phyloP scores from a whole-genome alignment of 1,140 invertebrate species.

The Dreissena rostriformis region DNA sequence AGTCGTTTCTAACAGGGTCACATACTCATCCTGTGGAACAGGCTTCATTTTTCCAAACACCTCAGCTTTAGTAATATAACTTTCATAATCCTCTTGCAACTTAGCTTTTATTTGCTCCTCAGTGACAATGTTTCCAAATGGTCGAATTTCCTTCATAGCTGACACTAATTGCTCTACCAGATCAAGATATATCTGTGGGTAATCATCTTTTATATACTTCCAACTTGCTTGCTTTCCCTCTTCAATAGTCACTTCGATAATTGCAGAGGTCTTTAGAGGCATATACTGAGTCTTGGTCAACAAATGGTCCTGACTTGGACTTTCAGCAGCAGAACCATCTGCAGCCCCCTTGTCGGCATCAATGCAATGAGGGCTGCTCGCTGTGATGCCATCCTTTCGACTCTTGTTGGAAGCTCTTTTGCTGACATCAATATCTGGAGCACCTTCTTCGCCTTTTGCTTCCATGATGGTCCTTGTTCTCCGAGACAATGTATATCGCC shows the following conservation, averaged over 20 bases:
- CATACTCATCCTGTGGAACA: slow-evolving; percentile 51
- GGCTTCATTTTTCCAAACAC: slow-evolving; percentile 52
- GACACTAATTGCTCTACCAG: slow-evolving; percentile 30
- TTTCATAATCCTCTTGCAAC: slow-evolving; percentile 51
- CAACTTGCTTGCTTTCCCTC: slow-evolving; percentile 17
- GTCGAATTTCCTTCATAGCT: slow-evolving; percentile 47
- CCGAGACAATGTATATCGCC: slow-evolving; percentile 48
- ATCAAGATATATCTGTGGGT: neutral
- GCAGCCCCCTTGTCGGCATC: too few species aligned
- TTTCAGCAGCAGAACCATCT: neutral
- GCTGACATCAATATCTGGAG: neutral
- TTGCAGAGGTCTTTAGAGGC: slow-evolving; percentile 1
- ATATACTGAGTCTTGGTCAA: neutral
- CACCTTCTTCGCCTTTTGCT: slow-evolving; percentile 38
- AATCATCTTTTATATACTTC: slow-evolving; percentile 27
- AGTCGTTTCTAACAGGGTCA: slow-evolving; percentile 46
- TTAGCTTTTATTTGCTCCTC: slow-evolving; percentile 43
- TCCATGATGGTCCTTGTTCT: slow-evolving; percentile 53
- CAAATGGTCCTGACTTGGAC: neutral
- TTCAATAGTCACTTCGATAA: slow-evolving; percentile 35
- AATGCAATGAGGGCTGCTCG: neutral
- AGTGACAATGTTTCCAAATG: slow-evolving; percentile 48
- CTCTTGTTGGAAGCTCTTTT: neutral
- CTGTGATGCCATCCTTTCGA: neutral
- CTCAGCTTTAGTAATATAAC: slow-evolving; percentile 44